Percentiles rank a stretch among this genome's conserved stretches.
Evolutionary conservation across 2,888 invertebrate species (phyloP).

Genomic region (Prosapia bicincta): DNA sequence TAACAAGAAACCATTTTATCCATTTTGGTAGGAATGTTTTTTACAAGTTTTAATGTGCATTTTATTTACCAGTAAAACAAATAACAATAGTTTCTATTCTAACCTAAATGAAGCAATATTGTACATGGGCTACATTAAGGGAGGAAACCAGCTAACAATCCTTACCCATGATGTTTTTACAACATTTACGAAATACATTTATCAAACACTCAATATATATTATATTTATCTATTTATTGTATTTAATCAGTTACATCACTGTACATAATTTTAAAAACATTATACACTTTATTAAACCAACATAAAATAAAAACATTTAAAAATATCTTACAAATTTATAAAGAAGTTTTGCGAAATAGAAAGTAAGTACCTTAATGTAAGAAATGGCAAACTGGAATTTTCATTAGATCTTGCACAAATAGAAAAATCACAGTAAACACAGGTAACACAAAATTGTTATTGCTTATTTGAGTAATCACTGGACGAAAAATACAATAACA

Average conservation of each 20-base stretch:
- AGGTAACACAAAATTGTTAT: not conserved
- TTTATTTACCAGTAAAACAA: not conserved
- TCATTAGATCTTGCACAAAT: not conserved
- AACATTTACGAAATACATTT: constrained; percentile 8
- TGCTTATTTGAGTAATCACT: not conserved
- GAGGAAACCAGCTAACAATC: constrained; percentile 17
- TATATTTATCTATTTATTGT: constrained; percentile 16
- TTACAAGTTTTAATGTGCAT: not conserved
- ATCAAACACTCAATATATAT: constrained; percentile 15
- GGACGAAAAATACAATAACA: not conserved
- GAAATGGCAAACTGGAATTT: constrained; percentile 2
- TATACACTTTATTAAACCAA: constrained; percentile 17
- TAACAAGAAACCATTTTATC: constrained; percentile 25
- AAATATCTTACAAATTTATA: constrained; percentile 23
- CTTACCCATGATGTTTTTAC: not conserved
- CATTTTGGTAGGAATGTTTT: constrained; percentile 19
- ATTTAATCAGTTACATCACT: constrained; percentile 21
- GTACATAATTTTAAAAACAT: constrained; percentile 25
- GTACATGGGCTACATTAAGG: not conserved
- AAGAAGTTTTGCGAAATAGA: constrained; percentile 13
- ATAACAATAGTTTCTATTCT: not conserved
- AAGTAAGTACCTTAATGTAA: constrained; percentile 20
- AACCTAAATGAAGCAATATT: not conserved
- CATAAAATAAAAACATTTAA: constrained; percentile 21
- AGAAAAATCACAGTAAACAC: not conserved